Evolutionary conservation across 2,113 vertebrate species (phyloP), one percentile per base, ranked within the genome.

Genomic region (Gallinago paraguaiae): DNA sequence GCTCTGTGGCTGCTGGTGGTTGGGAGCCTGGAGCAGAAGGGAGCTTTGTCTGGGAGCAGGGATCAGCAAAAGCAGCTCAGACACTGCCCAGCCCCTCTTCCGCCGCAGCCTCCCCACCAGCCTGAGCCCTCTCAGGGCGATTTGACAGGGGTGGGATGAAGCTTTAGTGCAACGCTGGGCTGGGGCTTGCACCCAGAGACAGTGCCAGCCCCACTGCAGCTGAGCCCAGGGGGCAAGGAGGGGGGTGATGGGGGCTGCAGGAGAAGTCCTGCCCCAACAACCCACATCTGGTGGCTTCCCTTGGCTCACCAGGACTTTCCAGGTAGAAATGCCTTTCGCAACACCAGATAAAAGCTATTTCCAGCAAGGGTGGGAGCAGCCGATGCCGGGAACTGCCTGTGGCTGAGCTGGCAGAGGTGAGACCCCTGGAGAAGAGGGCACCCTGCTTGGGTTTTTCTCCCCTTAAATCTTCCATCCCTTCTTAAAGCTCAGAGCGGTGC

Each of bases 11-110:
- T 48, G 75, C 12, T 33, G 79, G 28, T 71, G 93, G 4, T 2
- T 9, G 11, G 86, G 79, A 88, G 69, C 37, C 60, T 30, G 80
- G 60, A 74, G 71, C 84, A 56, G 78, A 78, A 17, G 75, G 48
- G 72, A 88, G 92, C 72, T 96, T 91, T 92, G 94, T 86, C 83
- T 84, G 39, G 39, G 39, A 39, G 10, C 39, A 39, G 39, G 39
- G 28, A 81, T 88, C 51, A 81, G 69, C 80, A 51, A 88, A 79
- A 94, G 93, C 84, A 82, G 93, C 87, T 93, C 78, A 68, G 50
- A 39, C 60, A 10, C 31, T 50, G 74, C 65, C 57, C 83, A 75
- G 69, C 11, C 37, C 51, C 54, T 84, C 77, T 51, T 4, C 20
- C 41, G 9, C 35, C 11, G 6, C 15, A 27, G n/a, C 37, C 60